Conservation (phyloP, 2,888 invertebrate species). For the Megalurothrips usitatus region DNA sequence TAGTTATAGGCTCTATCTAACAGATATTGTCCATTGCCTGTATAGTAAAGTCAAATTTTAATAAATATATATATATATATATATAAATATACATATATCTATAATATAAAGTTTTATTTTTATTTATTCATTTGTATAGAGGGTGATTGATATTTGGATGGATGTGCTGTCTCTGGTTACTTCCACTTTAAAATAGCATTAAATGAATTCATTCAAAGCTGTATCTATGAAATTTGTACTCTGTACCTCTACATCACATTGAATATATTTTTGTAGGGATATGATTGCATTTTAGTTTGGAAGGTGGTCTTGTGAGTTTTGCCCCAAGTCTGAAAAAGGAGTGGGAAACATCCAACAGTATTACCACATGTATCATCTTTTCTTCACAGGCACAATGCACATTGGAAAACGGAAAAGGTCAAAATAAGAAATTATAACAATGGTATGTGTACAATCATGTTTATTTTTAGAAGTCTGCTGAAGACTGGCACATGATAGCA, state of each 20-base stretch:
- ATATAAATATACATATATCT: conserved; percentile 15
- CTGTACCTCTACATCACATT: neutral
- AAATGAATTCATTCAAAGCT: neutral
- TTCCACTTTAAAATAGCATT: neutral
- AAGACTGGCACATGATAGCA: neutral
- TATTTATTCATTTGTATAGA: conserved; percentile 21
- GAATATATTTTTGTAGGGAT: conserved; percentile 10
- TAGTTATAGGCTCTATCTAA: neutral
- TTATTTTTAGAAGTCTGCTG: neutral
- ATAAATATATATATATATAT: neutral
- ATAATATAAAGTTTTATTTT: conserved; percentile 27
- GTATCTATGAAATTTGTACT: conserved; percentile 16
- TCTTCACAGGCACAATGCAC: neutral
- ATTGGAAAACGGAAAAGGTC: neutral
- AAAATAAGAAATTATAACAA: neutral
- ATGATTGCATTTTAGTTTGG: neutral
- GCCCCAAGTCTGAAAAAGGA: neutral
- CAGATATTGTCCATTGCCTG: conserved; percentile 3
- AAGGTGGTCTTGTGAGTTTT: neutral
- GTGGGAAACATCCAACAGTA: neutral
- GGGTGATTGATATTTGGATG: neutral
- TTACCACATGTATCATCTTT: no score
- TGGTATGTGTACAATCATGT: neutral
- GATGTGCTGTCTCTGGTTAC: neutral
- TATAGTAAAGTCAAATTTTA: conserved; percentile 19